Evolutionary conservation across 2,797 vertebrate species (phyloP), one percentile per base, ranked within the genome.

Genomic region (Danionella dracula): DNA sequence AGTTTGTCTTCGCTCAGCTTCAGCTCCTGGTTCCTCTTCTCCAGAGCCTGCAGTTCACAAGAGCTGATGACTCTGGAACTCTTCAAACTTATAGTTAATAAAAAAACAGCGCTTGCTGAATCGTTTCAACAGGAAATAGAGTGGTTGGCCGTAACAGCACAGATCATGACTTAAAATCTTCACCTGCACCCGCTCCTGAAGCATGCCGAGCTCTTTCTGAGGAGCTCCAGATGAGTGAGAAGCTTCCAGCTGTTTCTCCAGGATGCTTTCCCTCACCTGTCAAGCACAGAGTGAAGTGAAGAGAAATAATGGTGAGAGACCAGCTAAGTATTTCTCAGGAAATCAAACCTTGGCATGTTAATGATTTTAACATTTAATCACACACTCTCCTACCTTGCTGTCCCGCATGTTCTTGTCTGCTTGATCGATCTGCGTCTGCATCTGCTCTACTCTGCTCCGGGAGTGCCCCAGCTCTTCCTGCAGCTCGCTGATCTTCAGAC

Each of bases 1-100:
- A 99, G 64, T 37, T 93, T 93, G 79, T 93, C 92, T 72, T 97
- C 86, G 9, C 72, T 92, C 87, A 87, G 84, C 75, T 86, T 92
- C 74, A 96, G 79, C 63, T 94, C 90, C 72, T 85, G 79, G 59
- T 91, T 88, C 78, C 73, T 84, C 5, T 61, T 80, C 69, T 88
- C 74, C 8, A 88, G 75, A 37, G 71, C 64, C 94, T 97, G 37
- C 2, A 69, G 21, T 68, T 76, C 4, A 16, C 29, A 68, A 20
- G 1, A 34, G 15, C 21, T 8, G 5, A 5, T 1, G 8, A 21
- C n/a, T n/a, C n/a, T n/a, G 46, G 21, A 15, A 19, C 1, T 46
- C 27, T 27, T 16, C 15, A 23, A 55, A 27, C 35, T n/a, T n/a
- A n/a, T n/a, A n/a, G n/a, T n/a, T n/a, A n/a, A n/a, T n/a, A n/a